Evolutionary conservation across 2,888 invertebrate species (phyloP).

Genomic region (Agonum fuliginosum): DNA sequence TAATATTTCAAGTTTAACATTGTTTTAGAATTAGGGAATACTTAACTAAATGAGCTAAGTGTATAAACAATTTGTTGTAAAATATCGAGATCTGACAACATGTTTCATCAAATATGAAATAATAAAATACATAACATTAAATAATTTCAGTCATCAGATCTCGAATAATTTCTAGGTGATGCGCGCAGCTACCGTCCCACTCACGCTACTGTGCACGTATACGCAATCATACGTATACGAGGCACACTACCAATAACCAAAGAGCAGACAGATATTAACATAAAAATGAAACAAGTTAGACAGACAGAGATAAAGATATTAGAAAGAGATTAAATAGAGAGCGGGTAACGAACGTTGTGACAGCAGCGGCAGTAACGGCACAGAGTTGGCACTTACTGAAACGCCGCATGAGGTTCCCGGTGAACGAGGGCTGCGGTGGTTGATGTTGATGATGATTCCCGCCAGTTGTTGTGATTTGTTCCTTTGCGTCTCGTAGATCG

Average conservation of each 20-base stretch:
- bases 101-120: background rate
- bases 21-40: conserved; percentile 21
- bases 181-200: conserved; percentile 54
- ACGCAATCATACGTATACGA: background rate
- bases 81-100: conserved; percentile 10
- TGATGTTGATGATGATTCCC: conserved; percentile 67
- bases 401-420: conserved; percentile 86
- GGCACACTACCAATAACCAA: conserved; percentile 46
- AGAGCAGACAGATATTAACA: conserved; percentile 55
- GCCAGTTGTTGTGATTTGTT: conserved; percentile 64
- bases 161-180: conserved; percentile 13
- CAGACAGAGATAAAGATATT: conserved; percentile 60
- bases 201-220: conserved; percentile 24
- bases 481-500: conserved; percentile 77
- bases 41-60: conserved; percentile 20
- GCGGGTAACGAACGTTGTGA: conserved; percentile 44
- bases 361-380: conserved; percentile 59
- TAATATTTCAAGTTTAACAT: background rate
- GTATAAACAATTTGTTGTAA: conserved; percentile 6
- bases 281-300: conserved; percentile 56
- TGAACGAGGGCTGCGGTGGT: conserved; percentile 76
- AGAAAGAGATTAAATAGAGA: conserved; percentile 41
- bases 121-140: background rate
- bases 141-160: conserved; percentile 2
- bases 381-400: conserved; percentile 87